Base-by-base conservation (phyloP, 2,888 invertebrate genomes). In the Dryococelus australis region DNA sequence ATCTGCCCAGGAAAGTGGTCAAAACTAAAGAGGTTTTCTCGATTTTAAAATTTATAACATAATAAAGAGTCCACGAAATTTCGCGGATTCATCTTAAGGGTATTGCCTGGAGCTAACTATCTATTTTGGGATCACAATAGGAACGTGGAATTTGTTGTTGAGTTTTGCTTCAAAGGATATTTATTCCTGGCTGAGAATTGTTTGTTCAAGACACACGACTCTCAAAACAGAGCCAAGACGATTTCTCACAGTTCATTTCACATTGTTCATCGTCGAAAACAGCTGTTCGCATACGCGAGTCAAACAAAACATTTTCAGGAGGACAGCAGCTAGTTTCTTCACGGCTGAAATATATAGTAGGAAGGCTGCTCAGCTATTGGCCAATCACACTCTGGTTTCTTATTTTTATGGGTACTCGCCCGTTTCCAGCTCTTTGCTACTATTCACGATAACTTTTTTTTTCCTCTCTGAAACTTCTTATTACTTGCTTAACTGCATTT, bases 231-330 rank as follows among this genome's bases (percentile, higher is more conserved):
- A 24, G 65, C 20, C 65, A 65, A 65, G n/a, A 20, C 65, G n/a
- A 65, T 65, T 65, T 65, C 65, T 65, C 65, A 65, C 20, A n/a
- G 65, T 65, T 65, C 65, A 65, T 65, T 65, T 65, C 65, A 65
- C 65, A n/a, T n/a, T n/a, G 65, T 65, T 65, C 65, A n/a, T n/a
- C 65, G 65, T 65, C 24, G 24, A n/a, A n/a, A 65, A 65, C 65
- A 65, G 20, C 65, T 65, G 65, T 16, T 24, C 65, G n/a, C 65
- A 24, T 65, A 0, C 6, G 65, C 24, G 65, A 65, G 65, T n/a
- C 24, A n/a, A 65, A 65, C 65, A 65, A 65, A 3, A 65, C 65
- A 24, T 65, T 65, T 8, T n/a, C 10, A 24, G 65, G 65, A 65
- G 20, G 65, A n/a, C 65, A 24, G 65, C 8, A 20, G 65, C 0